Evolutionary conservation across 2,113 vertebrate species (phyloP).

Genomic region (Ceyx cyanopectus): DNA sequence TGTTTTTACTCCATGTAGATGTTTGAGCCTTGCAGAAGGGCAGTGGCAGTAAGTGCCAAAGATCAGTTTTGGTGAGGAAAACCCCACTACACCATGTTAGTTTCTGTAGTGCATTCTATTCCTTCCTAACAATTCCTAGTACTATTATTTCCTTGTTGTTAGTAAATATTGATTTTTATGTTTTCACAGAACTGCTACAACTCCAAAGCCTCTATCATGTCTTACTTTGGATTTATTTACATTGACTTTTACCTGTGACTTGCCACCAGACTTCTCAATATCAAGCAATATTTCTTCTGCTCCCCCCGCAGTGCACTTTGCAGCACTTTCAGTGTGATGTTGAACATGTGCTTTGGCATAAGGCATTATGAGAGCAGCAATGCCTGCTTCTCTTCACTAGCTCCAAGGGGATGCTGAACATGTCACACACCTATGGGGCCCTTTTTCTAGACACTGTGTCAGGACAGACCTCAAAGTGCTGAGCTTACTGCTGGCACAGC

Average conservation of each 20-base stretch:
- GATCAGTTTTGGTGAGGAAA: background rate
- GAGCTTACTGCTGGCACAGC: background rate
- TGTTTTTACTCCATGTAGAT: background rate
- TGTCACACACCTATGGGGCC: background rate
- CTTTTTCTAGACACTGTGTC: background rate
- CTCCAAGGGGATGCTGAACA: background rate
- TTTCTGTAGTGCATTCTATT: background rate
- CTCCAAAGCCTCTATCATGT: background rate
- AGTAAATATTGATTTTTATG: background rate
- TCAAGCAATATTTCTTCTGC: background rate
- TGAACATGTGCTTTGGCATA: background rate
- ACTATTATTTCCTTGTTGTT: background rate
- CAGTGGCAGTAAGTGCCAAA: background rate
- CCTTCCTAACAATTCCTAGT: background rate
- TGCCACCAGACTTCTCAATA: background rate
- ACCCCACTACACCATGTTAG: background rate
- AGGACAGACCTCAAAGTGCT: background rate
- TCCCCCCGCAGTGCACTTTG: background rate
- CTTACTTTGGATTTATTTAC: background rate
- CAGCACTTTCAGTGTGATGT: background rate
- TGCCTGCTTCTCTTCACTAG: background rate
- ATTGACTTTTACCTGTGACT: background rate
- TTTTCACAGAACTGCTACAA: background rate
- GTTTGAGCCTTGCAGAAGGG: background rate
- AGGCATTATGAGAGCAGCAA: background rate